A percentile compares a stretch with the other conserved stretches of the same genome.
Evolutionary conservation across 2,113 vertebrate genomes (phyloP).

Genomic region (Cardinalis cardinalis): DNA sequence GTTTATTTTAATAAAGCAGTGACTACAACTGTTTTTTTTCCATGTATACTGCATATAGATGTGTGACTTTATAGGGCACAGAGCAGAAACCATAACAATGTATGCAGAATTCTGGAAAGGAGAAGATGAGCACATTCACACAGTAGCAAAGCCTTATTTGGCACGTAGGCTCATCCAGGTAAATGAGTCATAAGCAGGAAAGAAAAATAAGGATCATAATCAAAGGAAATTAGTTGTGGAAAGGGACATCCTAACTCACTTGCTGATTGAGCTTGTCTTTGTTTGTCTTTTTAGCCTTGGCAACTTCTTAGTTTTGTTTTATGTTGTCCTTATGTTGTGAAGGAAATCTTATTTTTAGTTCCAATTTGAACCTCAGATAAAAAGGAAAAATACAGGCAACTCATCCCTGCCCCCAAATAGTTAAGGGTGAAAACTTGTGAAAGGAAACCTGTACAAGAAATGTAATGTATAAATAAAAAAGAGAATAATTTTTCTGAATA

Average conservation of each 20-base stretch:
- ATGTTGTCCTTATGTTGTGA: background rate
- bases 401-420: background rate
- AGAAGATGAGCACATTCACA: background rate
- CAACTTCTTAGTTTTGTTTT: background rate
- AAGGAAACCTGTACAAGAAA: background rate
- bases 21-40: background rate
- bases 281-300: background rate
- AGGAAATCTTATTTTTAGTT: background rate
- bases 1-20: background rate
- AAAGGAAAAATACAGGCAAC: background rate
- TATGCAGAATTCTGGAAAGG: background rate
- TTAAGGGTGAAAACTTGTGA: background rate
- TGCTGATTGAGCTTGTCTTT: background rate
- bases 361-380: background rate
- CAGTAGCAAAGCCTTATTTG: background rate
- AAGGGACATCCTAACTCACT: background rate
- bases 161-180: background rate
- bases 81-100: background rate
- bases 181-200: constrained; percentile 9
- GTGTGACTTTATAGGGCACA: background rate
- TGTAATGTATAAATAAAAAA: background rate
- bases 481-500: background rate
- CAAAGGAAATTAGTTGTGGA: background rate
- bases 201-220: background rate
- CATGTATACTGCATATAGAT: background rate